Conservation (phyloP, 2,888 invertebrate species). For the Hypselothyrea guttata region DNA sequence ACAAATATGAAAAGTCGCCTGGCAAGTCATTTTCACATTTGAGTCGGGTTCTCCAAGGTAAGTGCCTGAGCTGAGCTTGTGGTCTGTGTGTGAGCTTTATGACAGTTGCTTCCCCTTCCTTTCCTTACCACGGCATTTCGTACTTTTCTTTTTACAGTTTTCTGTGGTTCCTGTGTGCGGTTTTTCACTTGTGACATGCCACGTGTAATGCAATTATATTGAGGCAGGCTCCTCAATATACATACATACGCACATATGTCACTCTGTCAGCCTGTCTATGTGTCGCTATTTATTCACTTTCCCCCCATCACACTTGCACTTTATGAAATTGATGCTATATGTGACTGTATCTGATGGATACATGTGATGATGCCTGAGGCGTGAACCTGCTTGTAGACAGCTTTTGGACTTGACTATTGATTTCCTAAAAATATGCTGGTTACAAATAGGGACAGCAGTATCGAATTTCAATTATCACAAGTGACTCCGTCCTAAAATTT, state of each 20-base stretch:
- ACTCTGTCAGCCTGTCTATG: too few relatives aligned
- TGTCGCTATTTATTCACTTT: conserved; percentile 55
- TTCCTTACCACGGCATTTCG: conserved; percentile 1
- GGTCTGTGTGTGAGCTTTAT: conserved; percentile 30
- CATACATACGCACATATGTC: too few relatives aligned
- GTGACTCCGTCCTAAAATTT: too few relatives aligned
- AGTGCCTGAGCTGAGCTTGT: conserved; percentile 23
- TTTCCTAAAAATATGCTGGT: conserved; percentile 10
- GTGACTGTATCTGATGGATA: conserved; percentile 25
- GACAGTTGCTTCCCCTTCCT: conserved; percentile 38
- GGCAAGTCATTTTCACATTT: conserved; percentile 52
- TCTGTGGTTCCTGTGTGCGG: conserved; percentile 33
- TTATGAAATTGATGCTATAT: conserved; percentile 47
- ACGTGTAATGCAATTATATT: conserved; percentile 75
- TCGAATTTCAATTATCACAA: conserved; percentile 15
- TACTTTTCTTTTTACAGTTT: conserved; percentile 8
- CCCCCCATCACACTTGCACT: conserved; percentile 27
- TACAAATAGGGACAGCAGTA: not conserved
- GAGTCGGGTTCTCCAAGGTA: conserved; percentile 43
- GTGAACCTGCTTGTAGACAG: conserved; percentile 33
- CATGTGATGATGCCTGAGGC: too few relatives aligned
- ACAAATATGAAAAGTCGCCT: conserved; percentile 75
- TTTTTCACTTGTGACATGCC: conserved; percentile 56
- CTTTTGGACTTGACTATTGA: conserved; percentile 34
- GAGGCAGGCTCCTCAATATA: conserved; percentile 54